These are phyloP conservation scores for Sturnira hondurensis DNA, from an alignment of 2,113 vertebrate species.

Conservation along the genomic window DNA sequence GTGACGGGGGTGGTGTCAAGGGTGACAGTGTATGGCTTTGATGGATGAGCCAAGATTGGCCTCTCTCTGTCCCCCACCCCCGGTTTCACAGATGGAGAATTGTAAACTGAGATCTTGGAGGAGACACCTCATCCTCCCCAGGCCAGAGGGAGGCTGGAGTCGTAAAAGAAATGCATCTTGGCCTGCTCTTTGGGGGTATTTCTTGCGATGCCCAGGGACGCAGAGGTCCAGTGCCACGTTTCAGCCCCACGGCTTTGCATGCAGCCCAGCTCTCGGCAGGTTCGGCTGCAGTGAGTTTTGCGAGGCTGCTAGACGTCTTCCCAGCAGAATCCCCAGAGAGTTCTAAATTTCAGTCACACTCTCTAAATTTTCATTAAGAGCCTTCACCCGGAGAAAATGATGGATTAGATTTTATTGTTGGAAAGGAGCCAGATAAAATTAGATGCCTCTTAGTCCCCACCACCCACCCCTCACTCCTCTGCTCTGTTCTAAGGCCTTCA, in stretches of 20 bases:
- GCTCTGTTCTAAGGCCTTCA: slow-evolving; percentile 44
- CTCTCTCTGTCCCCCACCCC: background rate
- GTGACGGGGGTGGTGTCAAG: fast-evolving
- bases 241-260: slow-evolving; percentile 4
- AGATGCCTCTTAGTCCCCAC: slow-evolving; percentile 73
- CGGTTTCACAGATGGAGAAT: background rate
- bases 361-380: slow-evolving; percentile 80
- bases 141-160: background rate
- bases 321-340: slow-evolving; percentile 74
- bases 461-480: background rate
- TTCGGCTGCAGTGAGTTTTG: slow-evolving; percentile 61
- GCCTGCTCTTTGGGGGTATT: background rate
- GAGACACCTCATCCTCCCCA: background rate
- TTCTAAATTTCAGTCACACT: slow-evolving; percentile 80
- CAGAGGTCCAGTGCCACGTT: background rate
- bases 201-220: background rate
- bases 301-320: slow-evolving; percentile 72
- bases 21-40: background rate
- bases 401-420: slow-evolving; percentile 82
- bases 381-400: slow-evolving; percentile 76
- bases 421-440: slow-evolving; percentile 82
- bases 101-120: background rate
- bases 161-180: background rate
- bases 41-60: background rate
- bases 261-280: slow-evolving; percentile 40